Conservation (phyloP, 2,888 invertebrate genomes). For the Rugalucina vietnamica region DNA sequence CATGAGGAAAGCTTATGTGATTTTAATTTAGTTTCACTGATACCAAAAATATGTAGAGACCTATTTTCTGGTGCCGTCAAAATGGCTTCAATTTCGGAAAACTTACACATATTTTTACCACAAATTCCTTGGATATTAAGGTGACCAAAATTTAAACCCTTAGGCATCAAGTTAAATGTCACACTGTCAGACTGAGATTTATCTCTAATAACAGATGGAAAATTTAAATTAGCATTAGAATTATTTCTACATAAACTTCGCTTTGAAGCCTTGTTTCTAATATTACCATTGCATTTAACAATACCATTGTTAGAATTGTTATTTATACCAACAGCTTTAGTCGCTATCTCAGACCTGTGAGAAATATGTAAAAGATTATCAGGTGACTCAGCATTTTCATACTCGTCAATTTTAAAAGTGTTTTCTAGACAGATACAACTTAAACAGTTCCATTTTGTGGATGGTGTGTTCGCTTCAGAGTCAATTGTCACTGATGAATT, state of each 20-base stretch:
- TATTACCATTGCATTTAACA: background rate
- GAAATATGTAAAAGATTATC: too few species aligned
- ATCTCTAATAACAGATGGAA: too few species aligned
- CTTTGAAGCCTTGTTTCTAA: background rate
- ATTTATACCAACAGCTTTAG: too few species aligned
- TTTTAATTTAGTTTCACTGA: background rate
- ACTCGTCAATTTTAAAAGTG: too few species aligned
- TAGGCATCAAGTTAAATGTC: background rate
- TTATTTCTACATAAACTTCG: background rate
- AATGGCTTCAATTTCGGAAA: background rate
- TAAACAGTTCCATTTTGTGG: background rate
- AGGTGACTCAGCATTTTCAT: too few species aligned
- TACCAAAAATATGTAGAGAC: background rate
- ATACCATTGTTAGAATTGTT: too few species aligned
- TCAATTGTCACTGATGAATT: background rate
- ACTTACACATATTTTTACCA: background rate
- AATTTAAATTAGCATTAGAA: too few species aligned
- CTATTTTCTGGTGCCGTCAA: background rate
- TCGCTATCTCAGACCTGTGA: too few species aligned
- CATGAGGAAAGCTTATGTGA: background rate
- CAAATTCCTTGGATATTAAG: background rate
- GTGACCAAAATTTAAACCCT: background rate
- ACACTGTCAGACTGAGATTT: background rate
- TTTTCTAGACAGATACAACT: too few species aligned
- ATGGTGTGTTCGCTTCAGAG: background rate